These are phyloP conservation scores for Corbicula japonica DNA, from an alignment of 2,888 invertebrate species.

Conservation along the genomic window DNA sequence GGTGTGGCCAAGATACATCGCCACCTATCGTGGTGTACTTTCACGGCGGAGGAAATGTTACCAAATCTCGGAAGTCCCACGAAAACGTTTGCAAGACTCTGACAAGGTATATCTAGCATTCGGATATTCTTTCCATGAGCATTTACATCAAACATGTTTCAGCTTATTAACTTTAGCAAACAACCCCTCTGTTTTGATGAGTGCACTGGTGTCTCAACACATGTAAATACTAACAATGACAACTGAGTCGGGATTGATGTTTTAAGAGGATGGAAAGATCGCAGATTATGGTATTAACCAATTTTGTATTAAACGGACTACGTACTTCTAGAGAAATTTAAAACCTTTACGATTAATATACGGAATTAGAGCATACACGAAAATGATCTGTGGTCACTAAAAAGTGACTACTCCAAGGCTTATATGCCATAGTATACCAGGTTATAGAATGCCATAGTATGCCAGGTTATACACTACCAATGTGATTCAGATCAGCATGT, in stretches of 20 bases:
- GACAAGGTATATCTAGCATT: constrained; percentile 64
- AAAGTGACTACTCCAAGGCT: no score
- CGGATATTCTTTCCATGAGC: not conserved
- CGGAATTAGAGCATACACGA: no score
- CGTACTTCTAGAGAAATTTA: no score
- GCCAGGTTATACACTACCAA: no score
- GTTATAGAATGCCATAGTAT: no score
- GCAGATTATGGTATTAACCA: not conserved
- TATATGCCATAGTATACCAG: no score
- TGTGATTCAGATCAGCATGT: no score
- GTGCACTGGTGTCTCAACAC: no score
- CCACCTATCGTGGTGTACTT: constrained; percentile 78
- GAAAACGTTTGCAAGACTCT: constrained; percentile 76
- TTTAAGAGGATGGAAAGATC: no score
- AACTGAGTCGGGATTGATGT: not conserved
- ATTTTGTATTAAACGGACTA: not conserved
- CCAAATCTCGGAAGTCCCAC: constrained; percentile 71
- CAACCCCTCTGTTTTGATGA: not conserved
- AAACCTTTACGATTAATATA: no score
- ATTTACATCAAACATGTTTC: not conserved
- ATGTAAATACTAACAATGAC: no score
- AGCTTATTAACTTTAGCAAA: not conserved
- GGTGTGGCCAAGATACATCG: constrained; percentile 52
- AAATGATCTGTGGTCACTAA: no score
- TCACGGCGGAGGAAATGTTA: constrained; percentile 77